A percentile compares a stretch with the other conserved stretches of the same genome.
phyloP scores from a whole-genome alignment of 2,888 invertebrate species.

The Scaptomyza reducta region DNA sequence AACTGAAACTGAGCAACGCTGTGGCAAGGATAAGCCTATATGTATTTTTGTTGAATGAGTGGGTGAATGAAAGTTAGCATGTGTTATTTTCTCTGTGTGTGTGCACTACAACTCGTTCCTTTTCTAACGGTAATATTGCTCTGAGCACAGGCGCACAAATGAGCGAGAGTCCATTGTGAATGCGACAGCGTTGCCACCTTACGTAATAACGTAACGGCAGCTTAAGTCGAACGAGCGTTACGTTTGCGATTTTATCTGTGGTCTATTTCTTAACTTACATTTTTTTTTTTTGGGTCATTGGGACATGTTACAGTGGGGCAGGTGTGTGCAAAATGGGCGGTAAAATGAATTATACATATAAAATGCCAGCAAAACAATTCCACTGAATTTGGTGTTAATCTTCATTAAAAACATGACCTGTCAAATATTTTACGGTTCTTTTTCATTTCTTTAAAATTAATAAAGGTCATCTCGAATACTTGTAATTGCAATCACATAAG shows the following conservation, averaged over 20 bases:
- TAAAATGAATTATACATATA: too few species aligned
- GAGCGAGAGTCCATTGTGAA: slow-evolving; percentile 60
- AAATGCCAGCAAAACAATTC: not conserved
- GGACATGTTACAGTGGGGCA: slow-evolving; percentile 48
- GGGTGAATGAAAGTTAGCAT: slow-evolving; percentile 58
- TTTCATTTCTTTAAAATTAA: slow-evolving; percentile 13
- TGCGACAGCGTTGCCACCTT: slow-evolving; percentile 41
- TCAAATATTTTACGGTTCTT: not conserved
- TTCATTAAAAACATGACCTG: slow-evolving; percentile 1
- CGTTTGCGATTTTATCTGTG: slow-evolving; percentile 44
- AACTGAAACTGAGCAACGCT: slow-evolving; percentile 57
- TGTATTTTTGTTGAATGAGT: slow-evolving; percentile 76
- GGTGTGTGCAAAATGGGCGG: not conserved
- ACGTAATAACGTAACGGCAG: slow-evolving; percentile 9
- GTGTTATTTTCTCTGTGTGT: slow-evolving; percentile 17
- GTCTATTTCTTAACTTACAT: not conserved
- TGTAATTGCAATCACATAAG: slow-evolving; percentile 69
- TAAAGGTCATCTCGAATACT: slow-evolving; percentile 39
- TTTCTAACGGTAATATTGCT: slow-evolving; percentile 42
- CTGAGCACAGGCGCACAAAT: slow-evolving; percentile 54
- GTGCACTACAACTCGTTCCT: slow-evolving; percentile 54
- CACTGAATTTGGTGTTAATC: not conserved
- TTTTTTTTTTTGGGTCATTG: slow-evolving; percentile 50
- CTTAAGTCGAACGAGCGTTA: slow-evolving; percentile 30
- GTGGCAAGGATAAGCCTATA: slow-evolving; percentile 57